These are phyloP conservation scores for Lycodopsis pacificus DNA, from an alignment of 2,797 vertebrate species.

Conservation along the genomic window DNA sequence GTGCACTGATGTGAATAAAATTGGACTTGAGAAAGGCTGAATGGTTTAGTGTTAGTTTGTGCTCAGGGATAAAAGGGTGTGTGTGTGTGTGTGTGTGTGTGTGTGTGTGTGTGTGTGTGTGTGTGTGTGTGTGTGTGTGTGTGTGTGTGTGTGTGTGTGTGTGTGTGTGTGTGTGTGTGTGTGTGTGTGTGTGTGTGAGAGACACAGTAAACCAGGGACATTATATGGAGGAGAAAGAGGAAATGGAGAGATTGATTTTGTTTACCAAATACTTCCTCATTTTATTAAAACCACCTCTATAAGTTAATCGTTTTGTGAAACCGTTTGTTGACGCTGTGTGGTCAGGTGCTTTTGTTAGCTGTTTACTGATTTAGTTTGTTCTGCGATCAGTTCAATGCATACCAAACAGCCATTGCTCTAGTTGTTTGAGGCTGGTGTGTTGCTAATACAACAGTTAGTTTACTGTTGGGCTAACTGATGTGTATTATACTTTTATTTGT, in stretches of 20 bases:
- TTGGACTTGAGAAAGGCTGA: conserved; percentile 49
- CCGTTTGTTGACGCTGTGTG: background rate
- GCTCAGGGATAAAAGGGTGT: conserved; percentile 47
- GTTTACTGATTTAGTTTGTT: background rate
- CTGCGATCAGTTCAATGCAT: too few relatives aligned
- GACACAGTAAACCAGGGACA: conserved; percentile 23
- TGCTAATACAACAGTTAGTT: background rate
- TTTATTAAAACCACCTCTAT: background rate
- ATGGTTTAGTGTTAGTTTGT: conserved; percentile 49
- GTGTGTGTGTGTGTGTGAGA: background rate
- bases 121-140: too few relatives aligned
- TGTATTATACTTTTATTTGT: too few relatives aligned
- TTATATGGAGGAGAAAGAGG: conserved; percentile 15
- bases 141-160: too few relatives aligned
- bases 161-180: conserved; percentile 16
- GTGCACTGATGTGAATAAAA: conserved; percentile 52
- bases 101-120: background rate
- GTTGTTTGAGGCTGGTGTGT: too few relatives aligned
- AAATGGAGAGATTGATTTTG: background rate
- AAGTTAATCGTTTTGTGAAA: background rate
- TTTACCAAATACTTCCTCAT: background rate
- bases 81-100: conserved; percentile 32
- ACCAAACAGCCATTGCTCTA: background rate
- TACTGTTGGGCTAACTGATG: background rate
- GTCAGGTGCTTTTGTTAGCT: background rate